Evolutionary conservation across 2,113 vertebrate genomes (phyloP), one percentile per base, ranked within the genome.

Genomic region (Indicator indicator): DNA sequence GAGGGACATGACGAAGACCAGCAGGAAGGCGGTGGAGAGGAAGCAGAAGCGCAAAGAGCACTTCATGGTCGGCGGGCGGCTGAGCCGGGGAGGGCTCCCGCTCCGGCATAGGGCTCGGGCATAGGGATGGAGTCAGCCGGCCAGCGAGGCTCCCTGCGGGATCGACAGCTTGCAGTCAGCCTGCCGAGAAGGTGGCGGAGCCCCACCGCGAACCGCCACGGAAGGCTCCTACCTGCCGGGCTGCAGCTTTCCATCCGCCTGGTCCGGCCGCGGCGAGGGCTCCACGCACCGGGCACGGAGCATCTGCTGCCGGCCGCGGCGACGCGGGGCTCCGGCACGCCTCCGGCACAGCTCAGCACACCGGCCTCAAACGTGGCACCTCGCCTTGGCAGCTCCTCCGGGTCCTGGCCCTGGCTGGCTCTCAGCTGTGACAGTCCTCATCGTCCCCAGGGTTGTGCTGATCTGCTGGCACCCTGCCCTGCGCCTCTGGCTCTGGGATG

Each of bases 1-100:
- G 69, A 99, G 98, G 3, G 99, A 99, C 97, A 99, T 99, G 97
- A 99, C 94, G 67, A 99, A 99, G 93, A 99, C 95, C 54, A 99
- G 98, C 40, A 98, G 97, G 95, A 99, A 98, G 64, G 98, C 98
- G 27, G 98, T 98, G 1, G 99, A 98, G 79, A 99, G 98, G 85
- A 99, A 98, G 98, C 99, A 99, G 85, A 99, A 96, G 79, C 99
- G 98, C 91, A 99, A 95, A 13, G 99, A 99, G 96, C 98, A 99
- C 98, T 99, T 99, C 98, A 98, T 98, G 95, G 97, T 96, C 36
- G 15, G 84, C 42, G 19, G 90, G 89, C 70, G 71, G 86, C 92
- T 38, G 40, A 89, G 88, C 42, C 72, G 16, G 90, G 78, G 83
- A 89, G 24, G 89, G 94, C 19, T 60, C 94, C 93, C 9, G 83